phyloP scores from a whole-genome alignment of 2,113 vertebrate genomes.

The Antechinus flavipes region DNA sequence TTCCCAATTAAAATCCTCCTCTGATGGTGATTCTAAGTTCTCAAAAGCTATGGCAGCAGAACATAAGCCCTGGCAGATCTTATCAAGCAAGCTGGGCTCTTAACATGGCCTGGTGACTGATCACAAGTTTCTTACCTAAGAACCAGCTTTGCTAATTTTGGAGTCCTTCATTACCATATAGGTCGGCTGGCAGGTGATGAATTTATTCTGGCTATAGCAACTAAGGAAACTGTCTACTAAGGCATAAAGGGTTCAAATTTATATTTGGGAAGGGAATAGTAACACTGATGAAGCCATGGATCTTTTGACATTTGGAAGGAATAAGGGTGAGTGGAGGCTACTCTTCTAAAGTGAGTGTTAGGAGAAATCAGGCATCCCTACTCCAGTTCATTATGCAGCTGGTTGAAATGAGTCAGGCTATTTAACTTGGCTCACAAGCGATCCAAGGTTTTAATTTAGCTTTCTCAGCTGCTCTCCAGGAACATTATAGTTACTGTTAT shows the following conservation, averaged over 20 bases:
- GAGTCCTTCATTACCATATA: neutral
- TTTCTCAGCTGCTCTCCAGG: conserved; percentile 34
- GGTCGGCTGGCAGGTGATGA: neutral
- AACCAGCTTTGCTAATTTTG: neutral
- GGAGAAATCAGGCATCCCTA: neutral
- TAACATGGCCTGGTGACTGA: neutral
- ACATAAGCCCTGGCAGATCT: neutral
- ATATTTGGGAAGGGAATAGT: neutral
- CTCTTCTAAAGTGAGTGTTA: neutral
- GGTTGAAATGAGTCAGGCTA: neutral
- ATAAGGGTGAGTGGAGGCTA: neutral
- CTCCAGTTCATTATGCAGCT: neutral
- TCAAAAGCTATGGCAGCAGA: neutral
- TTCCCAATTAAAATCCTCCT: neutral
- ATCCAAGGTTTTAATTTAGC: conserved; percentile 26
- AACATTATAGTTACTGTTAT: neutral
- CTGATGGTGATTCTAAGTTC: neutral
- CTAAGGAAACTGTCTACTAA: neutral
- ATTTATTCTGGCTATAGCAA: neutral
- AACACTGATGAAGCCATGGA: neutral
- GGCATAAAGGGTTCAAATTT: neutral
- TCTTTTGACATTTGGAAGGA: neutral
- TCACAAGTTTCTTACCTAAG: neutral
- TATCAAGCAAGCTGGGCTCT: neutral
- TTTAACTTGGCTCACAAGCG: conserved; percentile 31